Base-by-base conservation (phyloP, 2,888 invertebrate genomes). In the Euproctis similis region DNA sequence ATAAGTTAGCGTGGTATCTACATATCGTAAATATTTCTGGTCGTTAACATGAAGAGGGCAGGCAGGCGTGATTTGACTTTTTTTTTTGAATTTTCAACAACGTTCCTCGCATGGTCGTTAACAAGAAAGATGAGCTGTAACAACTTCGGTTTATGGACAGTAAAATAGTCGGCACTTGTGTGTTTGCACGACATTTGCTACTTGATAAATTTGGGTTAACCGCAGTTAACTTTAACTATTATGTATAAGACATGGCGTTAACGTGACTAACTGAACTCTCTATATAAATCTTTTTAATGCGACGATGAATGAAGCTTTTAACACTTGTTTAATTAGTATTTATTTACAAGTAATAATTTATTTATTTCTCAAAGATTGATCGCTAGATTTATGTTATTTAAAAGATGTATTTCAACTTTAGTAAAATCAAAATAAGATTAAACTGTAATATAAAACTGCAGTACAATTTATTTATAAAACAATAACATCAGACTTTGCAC, bases 121-220 rank as follows among this genome's bases (percentile, higher is more conserved):
- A 84, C 57, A 82, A 80, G 84, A 85, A 74, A 81, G 78, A 85
- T 84, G 84, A 73, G 75, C 77, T 74, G 69, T 82, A 75, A 78
- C 69, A 63, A 65, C 62, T 66, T 63, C 59, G 45, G 66, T 85
- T 85, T 84, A 84, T 82, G 72, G 78, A 63, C 75, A 72, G 65
- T 85, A 76, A 85, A 85, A 57, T 71, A 59, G 67, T 60, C 62
- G 72, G 75, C 76, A 73, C 76, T 78, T 67, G 54, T 58, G 55
- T 54, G 54, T 48, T 42, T 54, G 53, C 43, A 59, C 60, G 67
- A 70, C 72, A 69, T 51, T 65, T 48, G 46, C 39, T 48, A 64
- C 64, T 64, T 65, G 65, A 62, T 59, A 54, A 59, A 62, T 53
- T 57, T 44, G 50, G 48, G 55, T 53, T 53, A 51, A 53, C 40